Conservation (phyloP, 1,140 invertebrate genomes). For the Ceratina calcarata region DNA sequence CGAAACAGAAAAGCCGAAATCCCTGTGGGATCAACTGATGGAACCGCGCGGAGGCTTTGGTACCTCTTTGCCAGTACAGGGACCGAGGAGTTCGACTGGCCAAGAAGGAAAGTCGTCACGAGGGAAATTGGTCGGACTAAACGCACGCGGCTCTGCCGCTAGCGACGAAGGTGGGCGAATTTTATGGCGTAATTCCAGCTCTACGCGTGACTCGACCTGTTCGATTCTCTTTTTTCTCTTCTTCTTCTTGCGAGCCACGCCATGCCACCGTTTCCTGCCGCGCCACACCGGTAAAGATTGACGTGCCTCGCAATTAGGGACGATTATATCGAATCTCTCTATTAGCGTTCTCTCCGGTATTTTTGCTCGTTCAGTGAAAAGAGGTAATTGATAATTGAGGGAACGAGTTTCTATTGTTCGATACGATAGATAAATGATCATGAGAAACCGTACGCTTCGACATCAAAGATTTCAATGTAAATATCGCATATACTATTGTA, state of each 20-base stretch:
- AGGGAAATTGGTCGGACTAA: constrained; percentile 61
- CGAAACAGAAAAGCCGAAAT: neutral
- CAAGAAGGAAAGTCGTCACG: constrained; percentile 63
- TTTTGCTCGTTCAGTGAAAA: too few species aligned
- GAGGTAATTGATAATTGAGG: too few species aligned
- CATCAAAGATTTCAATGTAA: neutral
- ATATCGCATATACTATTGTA: too few species aligned
- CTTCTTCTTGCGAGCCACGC: constrained; percentile 7
- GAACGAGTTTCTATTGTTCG: constrained; percentile 1
- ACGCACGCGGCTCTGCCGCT: constrained; percentile 35
- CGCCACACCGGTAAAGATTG: neutral
- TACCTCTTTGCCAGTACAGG: constrained; percentile 42
- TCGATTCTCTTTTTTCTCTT: neutral
- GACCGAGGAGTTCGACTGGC: constrained; percentile 31
- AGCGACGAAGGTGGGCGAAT: constrained; percentile 43
- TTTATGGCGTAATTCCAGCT: constrained; percentile 56
- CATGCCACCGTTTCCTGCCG: neutral
- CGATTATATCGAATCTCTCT: too few species aligned
- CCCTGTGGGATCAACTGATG: neutral
- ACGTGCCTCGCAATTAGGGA: constrained; percentile 1
- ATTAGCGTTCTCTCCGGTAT: too few species aligned
- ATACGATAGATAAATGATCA: too few species aligned
- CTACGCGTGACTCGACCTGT: constrained; percentile 30
- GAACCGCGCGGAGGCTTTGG: neutral
- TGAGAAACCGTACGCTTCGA: neutral